Evolutionary conservation across 2,113 vertebrate species (phyloP).

Genomic region (Zonotrichia leucophrys): DNA sequence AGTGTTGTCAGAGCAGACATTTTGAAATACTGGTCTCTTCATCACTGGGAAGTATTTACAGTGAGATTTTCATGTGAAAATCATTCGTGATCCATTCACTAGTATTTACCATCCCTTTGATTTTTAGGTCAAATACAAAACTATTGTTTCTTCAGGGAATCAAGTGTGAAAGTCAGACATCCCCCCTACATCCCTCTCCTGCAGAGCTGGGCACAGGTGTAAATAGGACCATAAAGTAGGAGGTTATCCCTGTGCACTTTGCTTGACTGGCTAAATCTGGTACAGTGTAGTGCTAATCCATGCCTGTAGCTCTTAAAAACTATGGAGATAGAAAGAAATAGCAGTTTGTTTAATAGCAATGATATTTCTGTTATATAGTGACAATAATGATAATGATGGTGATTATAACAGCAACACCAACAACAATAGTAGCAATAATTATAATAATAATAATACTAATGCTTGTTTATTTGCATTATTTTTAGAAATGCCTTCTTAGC

Average conservation of each 20-base stretch:
- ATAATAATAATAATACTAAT: neutral
- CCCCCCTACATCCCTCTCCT: neutral
- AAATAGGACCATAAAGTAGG: neutral
- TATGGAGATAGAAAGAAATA: neutral
- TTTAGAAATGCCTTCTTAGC: neutral
- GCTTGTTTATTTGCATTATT: neutral
- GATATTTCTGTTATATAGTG: neutral
- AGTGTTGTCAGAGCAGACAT: neutral
- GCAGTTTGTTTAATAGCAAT: neutral
- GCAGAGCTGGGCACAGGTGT: neutral
- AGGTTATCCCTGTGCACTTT: neutral
- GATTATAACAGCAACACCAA: neutral
- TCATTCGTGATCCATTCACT: neutral
- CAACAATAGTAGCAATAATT: neutral
- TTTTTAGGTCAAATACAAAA: neutral
- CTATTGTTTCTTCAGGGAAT: neutral
- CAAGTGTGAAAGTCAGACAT: neutral
- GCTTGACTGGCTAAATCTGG: neutral
- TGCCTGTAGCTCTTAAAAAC: neutral
- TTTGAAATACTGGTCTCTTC: conserved; percentile 34
- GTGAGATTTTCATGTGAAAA: neutral
- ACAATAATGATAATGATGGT: neutral
- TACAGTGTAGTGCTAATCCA: neutral
- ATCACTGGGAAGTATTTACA: conserved; percentile 28
- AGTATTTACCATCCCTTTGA: neutral